Evolutionary conservation across 2,888 invertebrate species (phyloP).

Genomic region (Ichneumon xanthorius): DNA sequence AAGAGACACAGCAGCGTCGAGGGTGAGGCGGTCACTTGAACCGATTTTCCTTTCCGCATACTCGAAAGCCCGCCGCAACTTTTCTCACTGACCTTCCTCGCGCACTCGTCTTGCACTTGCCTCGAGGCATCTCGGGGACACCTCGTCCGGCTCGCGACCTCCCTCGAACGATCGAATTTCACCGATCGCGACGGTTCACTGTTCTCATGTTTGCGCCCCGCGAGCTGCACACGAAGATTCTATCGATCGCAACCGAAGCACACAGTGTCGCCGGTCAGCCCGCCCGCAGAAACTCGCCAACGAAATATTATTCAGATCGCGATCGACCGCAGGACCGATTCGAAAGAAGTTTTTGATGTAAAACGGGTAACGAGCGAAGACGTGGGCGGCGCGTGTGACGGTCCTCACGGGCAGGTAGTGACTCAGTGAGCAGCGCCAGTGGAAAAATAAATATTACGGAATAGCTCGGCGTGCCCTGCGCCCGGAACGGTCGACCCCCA

Average conservation of each 20-base stretch:
- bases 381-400: constrained; percentile 64
- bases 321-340: too few species aligned
- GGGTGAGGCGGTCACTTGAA: not conserved
- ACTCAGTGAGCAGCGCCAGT: constrained; percentile 73
- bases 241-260: too few species aligned
- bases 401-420: constrained; percentile 77
- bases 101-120: not conserved
- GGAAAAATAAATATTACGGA: constrained; percentile 82
- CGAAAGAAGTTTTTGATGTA: too few species aligned
- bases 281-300: too few species aligned
- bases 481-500: constrained; percentile 69
- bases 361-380: not conserved
- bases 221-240: too few species aligned
- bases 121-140: constrained; percentile 1
- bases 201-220: not conserved
- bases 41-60: constrained; percentile 10
- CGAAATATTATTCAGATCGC: too few species aligned
- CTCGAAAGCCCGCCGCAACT: not conserved
- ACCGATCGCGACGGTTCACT: not conserved
- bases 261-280: too few species aligned
- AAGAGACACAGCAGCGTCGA: not conserved
- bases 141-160: not conserved
- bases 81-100: constrained; percentile 8
- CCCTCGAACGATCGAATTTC: not conserved
- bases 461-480: constrained; percentile 73